Base-by-base conservation (phyloP, 1,140 invertebrate genomes). In the Panagrolaimus sp. region DNA sequence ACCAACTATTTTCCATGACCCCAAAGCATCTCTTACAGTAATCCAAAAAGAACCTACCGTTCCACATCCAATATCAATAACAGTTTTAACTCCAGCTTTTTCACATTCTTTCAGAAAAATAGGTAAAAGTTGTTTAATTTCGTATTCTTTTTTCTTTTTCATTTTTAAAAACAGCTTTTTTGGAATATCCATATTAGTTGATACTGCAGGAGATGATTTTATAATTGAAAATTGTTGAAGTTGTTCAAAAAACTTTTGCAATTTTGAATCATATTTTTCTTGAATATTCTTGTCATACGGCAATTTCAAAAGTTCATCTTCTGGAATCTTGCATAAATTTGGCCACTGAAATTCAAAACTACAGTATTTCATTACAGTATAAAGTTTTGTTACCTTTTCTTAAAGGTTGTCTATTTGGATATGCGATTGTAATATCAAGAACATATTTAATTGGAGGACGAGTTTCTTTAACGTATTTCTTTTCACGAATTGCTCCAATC, bases 341-440 rank as follows among this genome's bases (percentile, higher is more conserved):
- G n/a, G n/a, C n/a, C n/a, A n/a, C n/a, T n/a, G n/a, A n/a, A n/a
- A n/a, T n/a, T n/a, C n/a, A n/a, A n/a, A n/a, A n/a, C n/a, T n/a
- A n/a, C n/a, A n/a, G n/a, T n/a, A n/a, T n/a, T n/a, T n/a, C n/a
- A n/a, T n/a, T n/a, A n/a, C n/a, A n/a, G n/a, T n/a, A n/a, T n/a
- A n/a, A n/a, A n/a, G n/a, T n/a, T n/a, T n/a, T n/a, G n/a, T n/a
- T n/a, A n/a, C n/a, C n/a, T n/a, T n/a, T n/a, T n/a, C n/a, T n/a
- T n/a, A 85, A 74, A 15, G 85, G 80, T 32, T 88, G 68, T 88
- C 89, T 76, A 66, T 92, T 88, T 4, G 91, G 90, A 86, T 96
- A 96, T 52, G 90, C 92, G 83, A 96, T 90, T 55, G 93, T 96
- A 73, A 94, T 89, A 83, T 96, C 93, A 55, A 95, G 85, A 65